Conservation (phyloP, 1,140 invertebrate genomes). For the Neodiprion pinetum region DNA sequence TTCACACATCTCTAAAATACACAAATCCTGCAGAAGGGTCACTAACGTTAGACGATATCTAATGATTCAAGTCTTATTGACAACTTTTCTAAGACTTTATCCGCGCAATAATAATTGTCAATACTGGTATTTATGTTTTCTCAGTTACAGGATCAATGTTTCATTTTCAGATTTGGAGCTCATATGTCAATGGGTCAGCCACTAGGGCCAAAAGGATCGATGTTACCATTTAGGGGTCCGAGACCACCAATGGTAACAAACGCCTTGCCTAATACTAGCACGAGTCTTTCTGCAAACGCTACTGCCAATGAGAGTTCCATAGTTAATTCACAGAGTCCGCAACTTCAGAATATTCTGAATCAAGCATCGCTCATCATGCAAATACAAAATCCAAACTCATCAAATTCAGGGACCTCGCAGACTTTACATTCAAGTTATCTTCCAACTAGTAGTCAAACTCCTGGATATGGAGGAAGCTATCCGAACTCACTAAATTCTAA, state of each 20-base stretch:
- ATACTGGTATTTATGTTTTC: neutral
- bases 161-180: neutral
- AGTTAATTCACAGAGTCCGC: neutral
- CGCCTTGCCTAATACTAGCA: neutral
- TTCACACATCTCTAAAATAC: too few species aligned
- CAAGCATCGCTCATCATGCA: neutral
- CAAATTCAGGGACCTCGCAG: too few species aligned
- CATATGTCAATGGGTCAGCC: neutral
- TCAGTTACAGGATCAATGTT: neutral
- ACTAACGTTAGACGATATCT: too few species aligned
- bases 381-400: neutral
- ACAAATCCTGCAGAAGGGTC: too few species aligned
- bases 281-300: neutral
- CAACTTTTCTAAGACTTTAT: too few species aligned
- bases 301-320: neutral
- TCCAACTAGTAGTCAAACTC: neutral
- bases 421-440: too few species aligned
- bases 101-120: neutral
- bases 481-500: neutral
- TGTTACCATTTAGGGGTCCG: neutral
- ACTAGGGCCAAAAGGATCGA: neutral
- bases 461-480: neutral
- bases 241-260: neutral
- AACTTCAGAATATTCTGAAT: constrained; percentile 1
- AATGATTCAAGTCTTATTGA: too few species aligned